These are phyloP conservation scores for Mormyrus lacerda DNA, from an alignment of 2,113 vertebrate species.

Conservation along the genomic window DNA sequence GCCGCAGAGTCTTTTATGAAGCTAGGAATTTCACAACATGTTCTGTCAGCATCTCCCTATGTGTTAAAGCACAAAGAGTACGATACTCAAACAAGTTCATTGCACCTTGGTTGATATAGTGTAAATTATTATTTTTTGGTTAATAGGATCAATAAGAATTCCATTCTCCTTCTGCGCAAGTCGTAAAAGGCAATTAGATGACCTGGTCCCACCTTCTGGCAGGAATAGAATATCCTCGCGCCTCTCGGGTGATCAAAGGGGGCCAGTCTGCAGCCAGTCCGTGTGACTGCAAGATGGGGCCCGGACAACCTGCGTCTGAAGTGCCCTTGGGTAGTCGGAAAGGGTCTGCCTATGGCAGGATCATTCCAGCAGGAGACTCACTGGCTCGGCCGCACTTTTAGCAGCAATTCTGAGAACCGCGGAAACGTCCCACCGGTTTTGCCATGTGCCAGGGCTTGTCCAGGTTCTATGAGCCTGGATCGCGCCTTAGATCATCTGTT, in stretches of 20 bases:
- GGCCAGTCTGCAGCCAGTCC: not conserved
- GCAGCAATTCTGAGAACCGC: not conserved
- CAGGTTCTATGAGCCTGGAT: not conserved
- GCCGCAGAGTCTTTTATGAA: not conserved
- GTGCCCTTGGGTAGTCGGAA: not conserved
- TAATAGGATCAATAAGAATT: not conserved
- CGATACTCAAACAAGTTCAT: not conserved
- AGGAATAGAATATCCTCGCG: not conserved
- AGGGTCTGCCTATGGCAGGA: not conserved
- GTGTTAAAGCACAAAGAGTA: not conserved
- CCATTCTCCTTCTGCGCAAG: not conserved
- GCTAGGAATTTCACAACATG: not conserved
- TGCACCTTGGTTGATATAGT: not conserved
- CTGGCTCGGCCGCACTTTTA: not conserved
- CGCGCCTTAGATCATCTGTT: not conserved
- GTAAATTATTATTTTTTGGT: not conserved
- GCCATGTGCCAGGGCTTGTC: not conserved
- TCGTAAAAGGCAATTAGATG: not conserved
- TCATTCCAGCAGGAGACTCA: not conserved
- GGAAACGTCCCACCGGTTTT: not conserved
- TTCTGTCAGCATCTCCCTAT: not conserved
- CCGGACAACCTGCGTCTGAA: not conserved
- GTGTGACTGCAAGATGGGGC: not conserved
- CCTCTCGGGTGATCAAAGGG: not conserved
- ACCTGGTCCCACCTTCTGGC: not conserved